Base-by-base conservation (phyloP, 2,888 invertebrate species). In the Geophilus truncorum region DNA sequence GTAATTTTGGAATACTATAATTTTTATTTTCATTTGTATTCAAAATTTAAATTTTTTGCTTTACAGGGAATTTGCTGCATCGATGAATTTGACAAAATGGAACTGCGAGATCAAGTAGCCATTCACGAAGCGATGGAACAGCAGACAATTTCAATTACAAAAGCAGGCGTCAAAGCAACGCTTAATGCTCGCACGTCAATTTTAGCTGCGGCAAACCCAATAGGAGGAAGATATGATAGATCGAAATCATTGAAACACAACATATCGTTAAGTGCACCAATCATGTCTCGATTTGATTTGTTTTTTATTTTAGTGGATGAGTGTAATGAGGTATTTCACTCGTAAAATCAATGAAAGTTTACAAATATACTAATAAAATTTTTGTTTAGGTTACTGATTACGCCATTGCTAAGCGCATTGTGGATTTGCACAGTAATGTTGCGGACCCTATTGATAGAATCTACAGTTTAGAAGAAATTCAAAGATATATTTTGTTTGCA, bases 101-200 rank as follows among this genome's bases (percentile, higher is more conserved):
- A 99, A 87, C 91, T 91, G 0, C 91, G 92, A 77, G 99, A 99
- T 90, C 98, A 99, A 88, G 97, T 99, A 6, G 98, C 99, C 76
- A 99, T 99, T 84, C 99, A 99, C 89, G 99, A 99, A 89, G 99
- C 99, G 3, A 99, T 99, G 99, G 99, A 99, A 89, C 99, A 99
- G 86, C 99, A 99, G 88, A 99, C 99, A 0, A 99, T 99, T 84
- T 97, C 98, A 0, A 91, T 99, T 81, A 98, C 99, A 0, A 99
- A 99, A 90, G 95, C 89, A 81, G 89, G 89, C 18, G 88, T 89
- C 36, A 87, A 87, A 91, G 97, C 99, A 0, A 98, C 98, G 0
- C 89, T 99, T 25, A 99, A 99, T 89, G 99, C 99, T 0, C 90
- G 98, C 51, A 97, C 98, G 0, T 98, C 98, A 0, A 98, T 99